phyloP scores from a whole-genome alignment of 1,140 invertebrate species.

The Caerostris darwini region DNA sequence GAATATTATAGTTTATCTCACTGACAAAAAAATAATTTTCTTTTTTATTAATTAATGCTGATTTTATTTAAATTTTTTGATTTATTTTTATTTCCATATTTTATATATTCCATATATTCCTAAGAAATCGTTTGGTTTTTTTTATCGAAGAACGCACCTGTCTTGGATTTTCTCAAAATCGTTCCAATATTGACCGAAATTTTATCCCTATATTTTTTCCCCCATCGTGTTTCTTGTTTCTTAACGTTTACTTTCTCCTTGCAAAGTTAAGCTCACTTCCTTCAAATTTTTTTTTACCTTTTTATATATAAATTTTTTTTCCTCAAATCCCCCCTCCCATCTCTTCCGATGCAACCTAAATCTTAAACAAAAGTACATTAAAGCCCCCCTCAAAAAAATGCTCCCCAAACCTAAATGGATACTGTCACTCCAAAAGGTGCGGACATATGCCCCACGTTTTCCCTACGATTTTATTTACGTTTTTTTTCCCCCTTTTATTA shows the following conservation, averaged over 20 bases:
- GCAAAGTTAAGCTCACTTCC: not conserved
- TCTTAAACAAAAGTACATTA: slow-evolving; percentile 48
- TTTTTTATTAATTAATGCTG: not conserved
- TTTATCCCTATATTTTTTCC: not conserved
- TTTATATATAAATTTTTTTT: not conserved
- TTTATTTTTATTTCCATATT: not conserved
- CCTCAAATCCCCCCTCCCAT: not conserved
- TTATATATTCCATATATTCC: not conserved
- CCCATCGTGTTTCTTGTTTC: not conserved
- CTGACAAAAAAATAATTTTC: too few species aligned
- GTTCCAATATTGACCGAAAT: not conserved
- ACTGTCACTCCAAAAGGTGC: slow-evolving; percentile 20
- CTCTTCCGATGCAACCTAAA: slow-evolving; percentile 33
- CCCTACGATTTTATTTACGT: too few species aligned
- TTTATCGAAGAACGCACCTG: not conserved
- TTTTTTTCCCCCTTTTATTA: not conserved
- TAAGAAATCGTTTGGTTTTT: not conserved
- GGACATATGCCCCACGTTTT: not conserved
- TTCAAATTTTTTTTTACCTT: not conserved
- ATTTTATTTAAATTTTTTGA: not conserved
- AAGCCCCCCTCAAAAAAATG: not conserved
- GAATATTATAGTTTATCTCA: too few species aligned
- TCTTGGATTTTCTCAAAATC: not conserved
- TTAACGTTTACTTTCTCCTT: not conserved
- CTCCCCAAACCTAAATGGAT: slow-evolving; percentile 57